phyloP scores from a whole-genome alignment of 2,797 vertebrate genomes.

The Acipenser ruthenus region DNA sequence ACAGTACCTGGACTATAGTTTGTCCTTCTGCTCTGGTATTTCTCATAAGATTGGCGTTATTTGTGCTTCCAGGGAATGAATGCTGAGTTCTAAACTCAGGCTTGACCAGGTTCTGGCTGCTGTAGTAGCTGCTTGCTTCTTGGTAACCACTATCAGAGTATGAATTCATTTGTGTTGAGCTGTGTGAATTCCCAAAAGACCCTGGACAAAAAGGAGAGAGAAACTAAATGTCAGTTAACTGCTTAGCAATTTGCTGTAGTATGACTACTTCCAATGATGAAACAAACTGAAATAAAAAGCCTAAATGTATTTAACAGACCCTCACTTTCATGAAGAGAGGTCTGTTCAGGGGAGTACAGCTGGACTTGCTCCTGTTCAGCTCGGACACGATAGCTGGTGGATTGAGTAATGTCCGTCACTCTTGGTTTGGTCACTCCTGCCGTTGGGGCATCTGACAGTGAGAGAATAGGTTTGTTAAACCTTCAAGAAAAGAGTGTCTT shows the following conservation, averaged over 20 bases:
- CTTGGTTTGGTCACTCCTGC: slow-evolving; percentile 66
- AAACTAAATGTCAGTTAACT: slow-evolving; percentile 6
- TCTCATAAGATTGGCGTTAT: slow-evolving; percentile 61
- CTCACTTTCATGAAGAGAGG: slow-evolving; percentile 97
- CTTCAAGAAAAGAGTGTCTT: background rate
- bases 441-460: slow-evolving; percentile 69
- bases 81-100: slow-evolving; percentile 76
- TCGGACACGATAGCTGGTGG: slow-evolving; percentile 77
- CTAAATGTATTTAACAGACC: slow-evolving; percentile 71
- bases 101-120: slow-evolving; percentile 76
- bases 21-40: slow-evolving; percentile 86
- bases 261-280: slow-evolving; percentile 16
- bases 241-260: background rate
- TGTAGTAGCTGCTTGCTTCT: slow-evolving; percentile 84
- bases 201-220: slow-evolving; percentile 50
- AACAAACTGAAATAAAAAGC: slow-evolving; percentile 15
- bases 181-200: slow-evolving; percentile 85
- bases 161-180: slow-evolving; percentile 96
- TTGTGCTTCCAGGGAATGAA: slow-evolving; percentile 63
- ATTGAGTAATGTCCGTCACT: slow-evolving; percentile 71
- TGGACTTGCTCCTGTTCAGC: slow-evolving; percentile 77
- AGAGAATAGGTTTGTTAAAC: background rate
- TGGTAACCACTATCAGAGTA: slow-evolving; percentile 97
- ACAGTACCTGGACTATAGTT: slow-evolving; percentile 74
- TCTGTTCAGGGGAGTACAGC: slow-evolving; percentile 85